Conservation (phyloP, 2,888 invertebrate genomes). For the Epistrophella euchroma region DNA sequence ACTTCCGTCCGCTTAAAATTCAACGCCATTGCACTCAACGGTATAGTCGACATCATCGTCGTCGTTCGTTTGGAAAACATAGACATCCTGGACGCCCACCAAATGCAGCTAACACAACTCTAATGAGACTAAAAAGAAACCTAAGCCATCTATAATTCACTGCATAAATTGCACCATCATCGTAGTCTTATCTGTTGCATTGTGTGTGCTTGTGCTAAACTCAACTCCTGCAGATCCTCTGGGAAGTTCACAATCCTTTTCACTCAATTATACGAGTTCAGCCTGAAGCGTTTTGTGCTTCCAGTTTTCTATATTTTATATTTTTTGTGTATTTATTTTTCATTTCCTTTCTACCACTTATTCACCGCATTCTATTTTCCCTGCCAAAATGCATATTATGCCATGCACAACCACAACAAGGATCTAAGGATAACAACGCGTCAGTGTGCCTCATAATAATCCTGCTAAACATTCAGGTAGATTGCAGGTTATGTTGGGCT, state of each 20-base stretch:
- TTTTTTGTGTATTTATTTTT: slow-evolving; percentile 19
- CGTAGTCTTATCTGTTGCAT: slow-evolving; percentile 57
- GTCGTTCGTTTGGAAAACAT: slow-evolving; percentile 35
- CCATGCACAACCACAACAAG: slow-evolving; percentile 32
- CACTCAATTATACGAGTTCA: slow-evolving; percentile 58
- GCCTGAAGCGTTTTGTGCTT: slow-evolving; percentile 57
- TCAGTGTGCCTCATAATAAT: slow-evolving; percentile 22
- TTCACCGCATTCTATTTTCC: slow-evolving; percentile 29
- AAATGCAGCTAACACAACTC: slow-evolving; percentile 21
- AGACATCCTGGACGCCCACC: slow-evolving; percentile 19
- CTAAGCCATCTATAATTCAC: slow-evolving; percentile 51
- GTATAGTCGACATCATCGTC: background rate
- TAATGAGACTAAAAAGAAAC: slow-evolving; percentile 37
- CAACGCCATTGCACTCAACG: slow-evolving; percentile 43
- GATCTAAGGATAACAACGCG: slow-evolving; percentile 43
- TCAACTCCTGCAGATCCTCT: slow-evolving; percentile 24
- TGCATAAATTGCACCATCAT: slow-evolving; percentile 38
- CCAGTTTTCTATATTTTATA: slow-evolving; percentile 11
- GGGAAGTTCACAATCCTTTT: slow-evolving; percentile 33
- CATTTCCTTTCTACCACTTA: slow-evolving; percentile 37
- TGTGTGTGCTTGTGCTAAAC: slow-evolving; percentile 32
- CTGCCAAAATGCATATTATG: slow-evolving; percentile 44
- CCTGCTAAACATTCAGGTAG: slow-evolving; percentile 35
- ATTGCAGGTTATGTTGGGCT: slow-evolving; percentile 4
- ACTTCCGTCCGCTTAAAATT: slow-evolving; percentile 39